Evolutionary conservation across 2,797 vertebrate species (phyloP), one percentile per base, ranked within the genome.

Genomic region (Acanthurus lineatus): DNA sequence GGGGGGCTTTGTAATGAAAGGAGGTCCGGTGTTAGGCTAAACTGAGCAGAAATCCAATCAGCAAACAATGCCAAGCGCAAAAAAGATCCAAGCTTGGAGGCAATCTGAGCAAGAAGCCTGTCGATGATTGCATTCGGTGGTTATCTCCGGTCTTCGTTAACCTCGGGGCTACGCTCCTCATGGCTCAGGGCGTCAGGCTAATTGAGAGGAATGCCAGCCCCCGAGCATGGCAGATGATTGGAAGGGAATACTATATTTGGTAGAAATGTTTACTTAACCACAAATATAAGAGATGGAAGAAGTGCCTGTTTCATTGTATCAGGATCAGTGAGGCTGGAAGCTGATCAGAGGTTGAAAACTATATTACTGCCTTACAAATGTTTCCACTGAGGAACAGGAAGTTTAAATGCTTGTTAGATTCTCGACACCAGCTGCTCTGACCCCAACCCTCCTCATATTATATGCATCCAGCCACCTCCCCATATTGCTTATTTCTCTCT

Each of bases 11-110:
- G 87, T 85, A 88, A 91, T 90, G 85, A 92, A 88, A 88, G 85
- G 73, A 82, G 82, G 91, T 88, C 85, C 87, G 56, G 87, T 78
- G 84, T 87, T 88, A 86, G 91, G 91, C 89, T 92, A 93, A 93
- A 92, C 92, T 77, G 85, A 93, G 93, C 89, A 89, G 85, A 91
- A 93, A 94, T 91, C 88, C 92, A 93, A 94, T 94, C 93, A 92
- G 88, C 89, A 90, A 91, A 93, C 91, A 92, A 87, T 67, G 53
- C 19, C 73, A 49, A 81, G 86, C 38, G 48, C 76, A 77, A 79
- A 82, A 67, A 62, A 75, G 81, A 88, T 80, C 79, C 69, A 61
- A 85, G 89, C 84, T 71, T 0, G 62, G 77, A 86, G 79, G 86
- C 80, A 74, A 79, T 77, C 72, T 48, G 88, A 76, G 86, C 44